These are phyloP conservation scores for Paracentrotus lividus DNA, from an alignment of 53 echinoderm and acorn worm species.

Conservation along the genomic window DNA sequence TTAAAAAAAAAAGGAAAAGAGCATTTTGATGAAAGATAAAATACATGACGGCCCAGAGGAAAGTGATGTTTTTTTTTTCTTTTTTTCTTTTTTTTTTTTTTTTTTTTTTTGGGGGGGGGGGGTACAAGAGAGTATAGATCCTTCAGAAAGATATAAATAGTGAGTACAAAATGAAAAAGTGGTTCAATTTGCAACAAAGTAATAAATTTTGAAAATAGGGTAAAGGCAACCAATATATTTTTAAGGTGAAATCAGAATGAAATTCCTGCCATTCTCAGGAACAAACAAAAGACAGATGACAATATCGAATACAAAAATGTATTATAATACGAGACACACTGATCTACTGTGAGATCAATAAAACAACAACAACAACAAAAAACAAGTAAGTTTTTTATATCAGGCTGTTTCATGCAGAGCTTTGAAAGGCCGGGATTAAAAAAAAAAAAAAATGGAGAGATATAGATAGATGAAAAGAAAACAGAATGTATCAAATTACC, in stretches of 20 bases:
- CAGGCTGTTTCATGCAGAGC: neutral
- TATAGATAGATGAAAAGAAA: neutral
- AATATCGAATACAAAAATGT: neutral
- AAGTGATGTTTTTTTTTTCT: no score
- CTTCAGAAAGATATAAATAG: neutral
- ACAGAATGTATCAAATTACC: constrained; percentile 8
- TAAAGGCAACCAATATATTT: neutral
- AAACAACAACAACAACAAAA: no score
- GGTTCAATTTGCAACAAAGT: no score
- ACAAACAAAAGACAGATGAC: neutral
- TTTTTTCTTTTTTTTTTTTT: no score
- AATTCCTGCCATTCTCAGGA: no score
- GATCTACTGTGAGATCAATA: neutral
- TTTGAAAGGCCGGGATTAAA: neutral
- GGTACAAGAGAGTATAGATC: neutral
- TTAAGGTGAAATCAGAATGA: neutral
- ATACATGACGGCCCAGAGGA: neutral
- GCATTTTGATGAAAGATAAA: neutral
- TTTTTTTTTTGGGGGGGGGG: no score
- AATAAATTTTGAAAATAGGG: neutral
- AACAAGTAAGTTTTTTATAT: neutral
- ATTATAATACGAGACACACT: neutral
- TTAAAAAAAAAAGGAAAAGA: neutral
- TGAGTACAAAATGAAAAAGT: no score
- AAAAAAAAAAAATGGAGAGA: neutral